Conservation (phyloP, 2,113 vertebrate genomes). For the Epinephelus cyanopodus region DNA sequence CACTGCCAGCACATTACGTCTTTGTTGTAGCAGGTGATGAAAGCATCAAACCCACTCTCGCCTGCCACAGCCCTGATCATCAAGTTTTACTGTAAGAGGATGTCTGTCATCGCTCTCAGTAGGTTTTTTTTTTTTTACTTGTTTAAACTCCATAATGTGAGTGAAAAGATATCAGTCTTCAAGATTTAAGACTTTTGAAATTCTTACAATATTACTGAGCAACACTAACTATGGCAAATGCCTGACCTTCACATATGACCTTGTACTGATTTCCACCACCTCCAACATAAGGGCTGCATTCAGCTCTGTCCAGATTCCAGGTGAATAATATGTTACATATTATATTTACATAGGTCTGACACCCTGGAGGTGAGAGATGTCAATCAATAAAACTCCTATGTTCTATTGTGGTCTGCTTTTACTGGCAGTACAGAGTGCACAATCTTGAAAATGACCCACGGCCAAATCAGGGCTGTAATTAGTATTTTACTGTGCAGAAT, state of each 20-base stretch:
- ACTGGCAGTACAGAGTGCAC: too few species aligned
- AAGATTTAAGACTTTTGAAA: background rate
- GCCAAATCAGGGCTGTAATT: background rate
- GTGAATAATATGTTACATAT: background rate
- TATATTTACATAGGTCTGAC: background rate
- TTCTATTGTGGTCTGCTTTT: too few species aligned
- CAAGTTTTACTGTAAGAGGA: background rate
- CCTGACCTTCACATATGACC: background rate
- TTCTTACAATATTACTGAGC: background rate
- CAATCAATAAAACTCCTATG: background rate
- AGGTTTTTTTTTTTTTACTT: background rate
- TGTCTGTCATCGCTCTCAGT: background rate
- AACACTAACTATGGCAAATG: background rate
- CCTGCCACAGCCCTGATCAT: background rate
- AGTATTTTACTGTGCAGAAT: too few species aligned
- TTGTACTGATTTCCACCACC: background rate
- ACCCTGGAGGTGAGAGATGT: background rate
- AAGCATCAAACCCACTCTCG: background rate
- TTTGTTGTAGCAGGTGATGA: background rate
- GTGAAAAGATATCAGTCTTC: background rate
- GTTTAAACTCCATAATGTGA: background rate
- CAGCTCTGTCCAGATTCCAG: background rate
- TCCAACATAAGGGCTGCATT: background rate
- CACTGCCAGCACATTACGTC: fast-evolving
- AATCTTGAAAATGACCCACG: background rate